These are phyloP conservation scores for Macrotrachela quadricornifera DNA, from an alignment of 1,140 invertebrate genomes.

Conservation along the genomic window DNA sequence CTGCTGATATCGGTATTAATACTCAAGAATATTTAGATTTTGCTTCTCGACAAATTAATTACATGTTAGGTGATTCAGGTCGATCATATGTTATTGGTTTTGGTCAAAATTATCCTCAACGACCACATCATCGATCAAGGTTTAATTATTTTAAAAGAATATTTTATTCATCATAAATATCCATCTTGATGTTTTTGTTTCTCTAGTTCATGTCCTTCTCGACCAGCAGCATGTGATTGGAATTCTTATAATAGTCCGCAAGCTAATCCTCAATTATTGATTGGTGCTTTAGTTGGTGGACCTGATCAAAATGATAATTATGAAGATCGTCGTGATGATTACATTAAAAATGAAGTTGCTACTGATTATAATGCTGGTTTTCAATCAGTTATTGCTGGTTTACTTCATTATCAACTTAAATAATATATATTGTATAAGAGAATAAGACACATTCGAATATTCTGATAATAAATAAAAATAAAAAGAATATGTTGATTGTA, in stretches of 20 bases:
- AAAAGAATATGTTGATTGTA: too few species aligned
- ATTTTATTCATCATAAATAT: too few species aligned
- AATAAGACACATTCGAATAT: too few species aligned
- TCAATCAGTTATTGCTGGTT: conserved; percentile 16
- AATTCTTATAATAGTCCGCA: conserved; percentile 9
- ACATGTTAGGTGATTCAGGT: conserved; percentile 39
- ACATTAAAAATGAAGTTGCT: conserved; percentile 27
- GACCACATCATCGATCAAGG: conserved; percentile 20
- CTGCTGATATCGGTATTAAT: conserved; percentile 16
- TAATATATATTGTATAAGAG: too few species aligned
- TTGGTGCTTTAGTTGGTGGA: conserved; percentile 30
- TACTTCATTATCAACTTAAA: too few species aligned
- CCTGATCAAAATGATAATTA: conserved; percentile 23
- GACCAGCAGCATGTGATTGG: conserved; percentile 16
- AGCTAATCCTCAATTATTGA: conserved; percentile 22
- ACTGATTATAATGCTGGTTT: conserved; percentile 32
- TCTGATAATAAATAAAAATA: too few species aligned
- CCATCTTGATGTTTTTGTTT: too few species aligned
- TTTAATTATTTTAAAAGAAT: conserved; percentile 9
- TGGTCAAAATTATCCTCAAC: conserved; percentile 37
- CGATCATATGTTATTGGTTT: conserved; percentile 43
- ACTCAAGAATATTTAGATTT: conserved; percentile 29
- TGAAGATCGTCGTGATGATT: conserved; percentile 21
- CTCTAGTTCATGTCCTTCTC: conserved; percentile 23
- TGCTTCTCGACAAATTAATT: conserved; percentile 40